phyloP scores from a whole-genome alignment of 1,140 invertebrate genomes.

The Drosophila auraria region DNA sequence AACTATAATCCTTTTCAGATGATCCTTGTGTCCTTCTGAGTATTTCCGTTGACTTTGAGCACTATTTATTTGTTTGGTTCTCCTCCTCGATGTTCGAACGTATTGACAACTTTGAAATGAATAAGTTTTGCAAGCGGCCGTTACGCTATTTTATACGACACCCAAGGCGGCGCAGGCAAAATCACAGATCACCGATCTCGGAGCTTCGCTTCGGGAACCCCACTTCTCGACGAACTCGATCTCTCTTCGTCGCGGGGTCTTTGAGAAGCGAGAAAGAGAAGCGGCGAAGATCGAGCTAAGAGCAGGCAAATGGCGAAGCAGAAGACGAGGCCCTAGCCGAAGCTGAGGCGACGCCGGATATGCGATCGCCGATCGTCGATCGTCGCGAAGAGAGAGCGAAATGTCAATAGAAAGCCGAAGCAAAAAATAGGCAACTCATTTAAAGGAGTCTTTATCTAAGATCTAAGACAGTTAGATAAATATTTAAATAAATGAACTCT shows the following conservation, averaged over 20 bases:
- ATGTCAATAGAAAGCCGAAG: slow-evolving; percentile 13
- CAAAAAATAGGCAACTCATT: slow-evolving; percentile 42
- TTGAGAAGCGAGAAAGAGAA: slow-evolving; percentile 21
- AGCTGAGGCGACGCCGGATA: slow-evolving; percentile 24
- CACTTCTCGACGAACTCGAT: slow-evolving; percentile 14
- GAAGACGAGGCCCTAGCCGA: background rate
- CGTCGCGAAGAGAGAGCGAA: slow-evolving; percentile 3
- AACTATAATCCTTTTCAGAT: slow-evolving; percentile 9
- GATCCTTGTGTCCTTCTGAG: slow-evolving; percentile 6
- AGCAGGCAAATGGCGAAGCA: slow-evolving; percentile 3
- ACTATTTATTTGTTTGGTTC: slow-evolving; percentile 11
- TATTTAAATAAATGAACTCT: background rate
- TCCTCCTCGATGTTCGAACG: slow-evolving; percentile 52
- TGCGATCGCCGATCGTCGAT: slow-evolving; percentile 26
- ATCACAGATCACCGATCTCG: slow-evolving; percentile 35
- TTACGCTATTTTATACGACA: slow-evolving; percentile 67
- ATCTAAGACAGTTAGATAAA: too few relatives aligned
- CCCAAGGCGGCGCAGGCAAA: slow-evolving; percentile 37
- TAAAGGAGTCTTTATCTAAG: background rate
- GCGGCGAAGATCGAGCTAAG: slow-evolving; percentile 22
- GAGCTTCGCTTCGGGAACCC: slow-evolving; percentile 40
- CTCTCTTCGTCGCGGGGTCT: slow-evolving; percentile 29
- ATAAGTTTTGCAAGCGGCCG: slow-evolving; percentile 64
- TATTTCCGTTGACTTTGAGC: slow-evolving; percentile 10
- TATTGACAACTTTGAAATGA: slow-evolving; percentile 72